A percentile compares a stretch with the other conserved stretches of the same genome.
These are phyloP conservation scores for Ophraella communa DNA, from an alignment of 2,888 invertebrate genomes.

Conservation along the genomic window DNA sequence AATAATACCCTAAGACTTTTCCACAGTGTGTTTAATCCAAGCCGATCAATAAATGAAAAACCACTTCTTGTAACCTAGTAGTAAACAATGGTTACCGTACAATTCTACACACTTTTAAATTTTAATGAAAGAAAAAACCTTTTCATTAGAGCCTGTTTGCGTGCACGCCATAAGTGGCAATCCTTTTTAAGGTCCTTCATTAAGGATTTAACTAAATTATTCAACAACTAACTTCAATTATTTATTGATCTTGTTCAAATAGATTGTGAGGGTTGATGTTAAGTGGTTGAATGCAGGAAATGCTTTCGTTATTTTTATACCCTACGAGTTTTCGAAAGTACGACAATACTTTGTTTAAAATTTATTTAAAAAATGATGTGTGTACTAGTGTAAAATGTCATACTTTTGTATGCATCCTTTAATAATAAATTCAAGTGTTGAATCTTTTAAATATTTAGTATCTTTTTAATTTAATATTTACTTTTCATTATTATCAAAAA, in stretches of 20 bases:
- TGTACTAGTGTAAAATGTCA: no score
- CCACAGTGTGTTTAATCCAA: no score
- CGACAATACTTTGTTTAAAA: background rate
- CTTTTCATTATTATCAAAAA: no score
- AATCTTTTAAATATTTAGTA: no score
- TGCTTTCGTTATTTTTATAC: background rate
- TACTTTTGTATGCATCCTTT: no score
- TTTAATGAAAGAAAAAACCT: background rate
- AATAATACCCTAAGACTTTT: no score
- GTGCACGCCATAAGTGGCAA: constrained; percentile 16
- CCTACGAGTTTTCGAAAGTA: background rate
- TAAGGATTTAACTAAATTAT: constrained; percentile 21
- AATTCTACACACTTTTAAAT: background rate
- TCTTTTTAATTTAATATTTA: no score
- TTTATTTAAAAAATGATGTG: no score
- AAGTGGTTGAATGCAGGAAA: background rate
- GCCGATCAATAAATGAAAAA: background rate
- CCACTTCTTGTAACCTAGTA: background rate
- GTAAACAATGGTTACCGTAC: background rate
- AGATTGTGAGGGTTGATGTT: background rate
- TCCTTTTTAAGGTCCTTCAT: constrained; percentile 17
- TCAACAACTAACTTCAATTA: constrained; percentile 10
- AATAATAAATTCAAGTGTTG: no score
- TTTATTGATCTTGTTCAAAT: background rate
- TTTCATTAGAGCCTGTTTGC: constrained; percentile 13